A percentile compares a stretch with the other conserved stretches of the same genome.
Conservation (phyloP, 1,140 invertebrate genomes). For the Linepithema humile region DNA sequence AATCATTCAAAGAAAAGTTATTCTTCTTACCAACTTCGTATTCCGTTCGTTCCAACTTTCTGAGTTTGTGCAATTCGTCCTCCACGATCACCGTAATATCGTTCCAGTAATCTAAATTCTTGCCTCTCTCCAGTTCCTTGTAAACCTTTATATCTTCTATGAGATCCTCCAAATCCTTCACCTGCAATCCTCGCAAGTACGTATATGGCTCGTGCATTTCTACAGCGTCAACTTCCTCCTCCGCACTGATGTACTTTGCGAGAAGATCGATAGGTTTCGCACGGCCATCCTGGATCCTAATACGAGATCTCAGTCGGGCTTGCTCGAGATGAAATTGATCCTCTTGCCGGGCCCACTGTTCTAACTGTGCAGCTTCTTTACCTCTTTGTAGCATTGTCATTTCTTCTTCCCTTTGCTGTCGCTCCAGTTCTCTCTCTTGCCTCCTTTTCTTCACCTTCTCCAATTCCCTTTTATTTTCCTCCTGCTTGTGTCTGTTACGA, state of each 20-base stretch:
- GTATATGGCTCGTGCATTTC: constrained; percentile 99
- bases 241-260: constrained; percentile 97
- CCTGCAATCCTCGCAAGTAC: constrained; percentile 95
- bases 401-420: constrained; percentile 95
- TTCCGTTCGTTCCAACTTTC: constrained; percentile 89
- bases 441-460: constrained; percentile 97
- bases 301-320: constrained; percentile 94
- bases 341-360: constrained; percentile 97
- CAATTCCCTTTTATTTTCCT: constrained; percentile 95
- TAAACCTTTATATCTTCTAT: constrained; percentile 98
- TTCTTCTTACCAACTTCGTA: constrained; percentile 84
- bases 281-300: constrained; percentile 97
- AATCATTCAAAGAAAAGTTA: constrained; percentile 12
- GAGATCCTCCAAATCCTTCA: constrained; percentile 98
- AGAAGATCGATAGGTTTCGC: constrained; percentile 99
- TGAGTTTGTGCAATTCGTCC: constrained; percentile 96
- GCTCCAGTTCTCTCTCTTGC: constrained; percentile 94
- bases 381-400: constrained; percentile 94
- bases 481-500: constrained; percentile 93
- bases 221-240: constrained; percentile 95
- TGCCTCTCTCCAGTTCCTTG: constrained; percentile 93
- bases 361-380: constrained; percentile 97
- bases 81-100: constrained; percentile 98
- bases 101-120: constrained; percentile 97
- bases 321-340: constrained; percentile 97